Evolutionary conservation across 2,113 vertebrate species (phyloP), one percentile per base, ranked within the genome.

Genomic region (Panthera tigris): DNA sequence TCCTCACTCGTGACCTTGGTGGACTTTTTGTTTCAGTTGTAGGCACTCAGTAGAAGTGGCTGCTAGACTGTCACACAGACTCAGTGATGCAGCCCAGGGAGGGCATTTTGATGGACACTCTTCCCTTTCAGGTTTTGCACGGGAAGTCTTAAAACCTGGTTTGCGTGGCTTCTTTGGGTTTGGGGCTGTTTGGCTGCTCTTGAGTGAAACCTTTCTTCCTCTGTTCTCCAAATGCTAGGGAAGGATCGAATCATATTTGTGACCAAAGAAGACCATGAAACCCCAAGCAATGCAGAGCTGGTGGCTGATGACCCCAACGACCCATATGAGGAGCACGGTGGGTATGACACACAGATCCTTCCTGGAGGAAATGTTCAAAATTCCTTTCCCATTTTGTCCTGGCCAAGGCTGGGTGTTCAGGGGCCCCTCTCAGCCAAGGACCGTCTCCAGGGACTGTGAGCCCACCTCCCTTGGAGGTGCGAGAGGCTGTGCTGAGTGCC

Each of bases 281-380:
- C 99, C 0, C 99, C 99, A 1, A 99, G 99, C 98, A 99, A 98
- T 3, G 99, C 99, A 13, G 99, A 99, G 98, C 98, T 99, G 97
- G 99, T 99, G 63, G 99, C 99, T 16, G 99, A 99, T 91, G 99
- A 99, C 97, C 99, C 99, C 3, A 98, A 99, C 10, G 99, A 99
- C 81, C 99, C 99, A 0, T 99, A 99, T 0, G 99, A 99, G 97
- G 99, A 99, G 90, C 99, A 98, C 29, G 99, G 99, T 99, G 57
- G 98, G 99, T 45, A 45, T 98, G 97, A 18, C 29, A 0, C 1
- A 29, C 4, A 80, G 57, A 11, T n/a, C 8, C 0, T 3, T 41
- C 5, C 36, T 61, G 31, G 55, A 50, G 81, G 36, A 0, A 57
- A 0, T 15, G 6, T 11, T 63, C 63, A 39, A 14, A 65, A n/a